These are phyloP conservation scores for Thalassoma bifasciatum DNA, from an alignment of 2,113 vertebrate genomes.

Conservation along the genomic window DNA sequence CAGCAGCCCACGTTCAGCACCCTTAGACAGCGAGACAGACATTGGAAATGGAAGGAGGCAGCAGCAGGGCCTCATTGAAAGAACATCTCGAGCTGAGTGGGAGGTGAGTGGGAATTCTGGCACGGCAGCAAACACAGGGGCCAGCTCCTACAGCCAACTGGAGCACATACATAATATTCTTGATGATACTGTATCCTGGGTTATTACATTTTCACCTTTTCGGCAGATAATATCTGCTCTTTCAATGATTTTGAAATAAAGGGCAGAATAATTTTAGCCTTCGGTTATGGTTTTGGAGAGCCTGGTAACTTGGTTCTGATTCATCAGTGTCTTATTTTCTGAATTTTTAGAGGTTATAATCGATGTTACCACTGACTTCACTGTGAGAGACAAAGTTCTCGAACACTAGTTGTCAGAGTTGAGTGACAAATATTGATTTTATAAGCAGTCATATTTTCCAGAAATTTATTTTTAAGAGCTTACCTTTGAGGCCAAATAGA, in stretches of 20 bases:
- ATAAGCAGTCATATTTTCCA: too few relatives aligned
- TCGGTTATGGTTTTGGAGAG: neutral
- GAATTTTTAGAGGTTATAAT: neutral
- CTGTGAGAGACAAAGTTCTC: too few relatives aligned
- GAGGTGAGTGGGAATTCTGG: conserved; percentile 65
- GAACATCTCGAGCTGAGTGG: conserved; percentile 60
- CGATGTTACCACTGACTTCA: neutral
- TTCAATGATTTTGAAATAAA: neutral
- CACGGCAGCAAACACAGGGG: conserved; percentile 34
- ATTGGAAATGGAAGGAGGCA: conserved; percentile 46
- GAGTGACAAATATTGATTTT: too few relatives aligned
- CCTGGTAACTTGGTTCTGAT: neutral
- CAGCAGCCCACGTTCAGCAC: conserved; percentile 42
- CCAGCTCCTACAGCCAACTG: conserved; percentile 36
- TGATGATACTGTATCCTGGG: conserved; percentile 12
- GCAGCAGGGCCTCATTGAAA: conserved; percentile 36
- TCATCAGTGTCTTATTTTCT: neutral
- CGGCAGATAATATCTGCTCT: neutral
- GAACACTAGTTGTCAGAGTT: too few relatives aligned
- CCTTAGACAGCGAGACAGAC: conserved; percentile 43
- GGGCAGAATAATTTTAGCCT: neutral
- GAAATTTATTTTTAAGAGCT: too few relatives aligned
- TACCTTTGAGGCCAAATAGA: too few relatives aligned
- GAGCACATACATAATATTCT: conserved; percentile 14
- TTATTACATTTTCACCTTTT: conserved; percentile 6